These are phyloP conservation scores for Chionodraco myersi DNA, from an alignment of 2,113 vertebrate genomes.

Conservation along the genomic window DNA sequence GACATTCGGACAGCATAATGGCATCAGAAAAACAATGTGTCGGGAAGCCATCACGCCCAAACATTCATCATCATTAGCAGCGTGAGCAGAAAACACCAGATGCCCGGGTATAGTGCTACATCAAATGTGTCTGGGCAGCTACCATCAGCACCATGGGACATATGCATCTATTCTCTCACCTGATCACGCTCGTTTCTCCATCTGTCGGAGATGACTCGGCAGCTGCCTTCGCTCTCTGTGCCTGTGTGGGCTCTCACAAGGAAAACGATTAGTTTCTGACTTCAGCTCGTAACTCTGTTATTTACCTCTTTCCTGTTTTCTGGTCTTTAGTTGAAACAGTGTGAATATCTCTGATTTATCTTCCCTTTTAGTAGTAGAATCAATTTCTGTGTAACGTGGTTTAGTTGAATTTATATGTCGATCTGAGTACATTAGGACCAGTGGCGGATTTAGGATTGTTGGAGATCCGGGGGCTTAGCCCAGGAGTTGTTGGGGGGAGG, in stretches of 20 bases:
- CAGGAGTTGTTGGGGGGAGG: too few relatives aligned
- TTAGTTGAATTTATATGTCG: not conserved
- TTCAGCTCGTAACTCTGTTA: not conserved
- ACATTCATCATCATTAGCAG: slow-evolving; percentile 81
- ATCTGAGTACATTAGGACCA: not conserved
- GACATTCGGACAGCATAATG: too few relatives aligned
- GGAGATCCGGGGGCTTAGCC: too few relatives aligned
- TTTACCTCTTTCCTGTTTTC: slow-evolving; percentile 9
- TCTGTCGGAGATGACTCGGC: slow-evolving; percentile 66
- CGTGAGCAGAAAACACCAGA: slow-evolving; percentile 69
- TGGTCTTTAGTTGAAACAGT: not conserved
- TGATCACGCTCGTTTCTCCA: slow-evolving; percentile 62
- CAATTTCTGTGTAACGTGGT: not conserved
- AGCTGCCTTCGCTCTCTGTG: slow-evolving; percentile 53
- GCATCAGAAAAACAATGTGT: slow-evolving; percentile 26
- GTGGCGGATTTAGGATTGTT: too few relatives aligned
- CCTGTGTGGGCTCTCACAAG: slow-evolving; percentile 31
- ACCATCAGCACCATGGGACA: slow-evolving; percentile 54
- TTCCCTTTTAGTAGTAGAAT: not conserved
- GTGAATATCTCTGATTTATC: not conserved
- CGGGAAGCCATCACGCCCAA: slow-evolving; percentile 35
- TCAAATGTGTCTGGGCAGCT: slow-evolving; percentile 59
- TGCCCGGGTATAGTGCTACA: slow-evolving; percentile 59
- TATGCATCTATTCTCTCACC: slow-evolving; percentile 68
- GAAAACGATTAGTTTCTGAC: slow-evolving; percentile 21